Evolutionary conservation across 2,888 invertebrate species (phyloP).

Genomic region (Ornithoptera alexandrae): DNA sequence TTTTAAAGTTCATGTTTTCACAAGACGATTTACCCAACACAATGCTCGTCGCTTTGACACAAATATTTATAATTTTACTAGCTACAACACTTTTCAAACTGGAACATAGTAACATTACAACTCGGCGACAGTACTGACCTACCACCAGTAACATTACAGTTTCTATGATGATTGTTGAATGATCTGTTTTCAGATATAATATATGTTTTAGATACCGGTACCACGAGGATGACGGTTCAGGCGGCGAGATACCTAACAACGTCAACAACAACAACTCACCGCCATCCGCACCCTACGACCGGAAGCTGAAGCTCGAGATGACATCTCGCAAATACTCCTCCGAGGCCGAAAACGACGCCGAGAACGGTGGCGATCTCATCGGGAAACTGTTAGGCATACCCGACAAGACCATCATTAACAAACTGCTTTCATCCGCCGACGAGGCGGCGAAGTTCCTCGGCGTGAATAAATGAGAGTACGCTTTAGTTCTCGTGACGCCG

Average conservation of each 20-base stretch:
- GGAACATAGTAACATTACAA: too few species aligned
- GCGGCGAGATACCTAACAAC: slow-evolving; percentile 71
- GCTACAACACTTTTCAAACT: too few species aligned
- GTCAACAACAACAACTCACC: slow-evolving; percentile 79
- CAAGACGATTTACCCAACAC: too few species aligned
- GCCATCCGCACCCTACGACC: slow-evolving; percentile 77
- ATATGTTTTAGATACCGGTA: slow-evolving; percentile 59
- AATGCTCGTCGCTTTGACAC: too few species aligned
- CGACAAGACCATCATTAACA: slow-evolving; percentile 91
- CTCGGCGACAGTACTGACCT: too few species aligned
- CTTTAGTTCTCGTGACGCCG: slow-evolving; percentile 75
- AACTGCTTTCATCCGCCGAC: slow-evolving; percentile 88
- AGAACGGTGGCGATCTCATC: slow-evolving; percentile 87
- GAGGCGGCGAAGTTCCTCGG: slow-evolving; percentile 94
- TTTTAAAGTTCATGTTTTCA: not conserved
- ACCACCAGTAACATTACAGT: too few species aligned
- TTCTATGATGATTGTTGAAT: too few species aligned
- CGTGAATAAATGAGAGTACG: slow-evolving; percentile 85
- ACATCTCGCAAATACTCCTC: slow-evolving; percentile 73
- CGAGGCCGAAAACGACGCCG: slow-evolving; percentile 75
- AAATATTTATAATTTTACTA: too few species aligned
- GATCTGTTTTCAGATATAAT: not conserved
- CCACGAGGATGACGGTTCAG: slow-evolving; percentile 71
- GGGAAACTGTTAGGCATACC: slow-evolving; percentile 93
- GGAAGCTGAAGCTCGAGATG: slow-evolving; percentile 74